Conservation (phyloP, 2,797 vertebrate genomes). For the Gastrophryne carolinensis region DNA sequence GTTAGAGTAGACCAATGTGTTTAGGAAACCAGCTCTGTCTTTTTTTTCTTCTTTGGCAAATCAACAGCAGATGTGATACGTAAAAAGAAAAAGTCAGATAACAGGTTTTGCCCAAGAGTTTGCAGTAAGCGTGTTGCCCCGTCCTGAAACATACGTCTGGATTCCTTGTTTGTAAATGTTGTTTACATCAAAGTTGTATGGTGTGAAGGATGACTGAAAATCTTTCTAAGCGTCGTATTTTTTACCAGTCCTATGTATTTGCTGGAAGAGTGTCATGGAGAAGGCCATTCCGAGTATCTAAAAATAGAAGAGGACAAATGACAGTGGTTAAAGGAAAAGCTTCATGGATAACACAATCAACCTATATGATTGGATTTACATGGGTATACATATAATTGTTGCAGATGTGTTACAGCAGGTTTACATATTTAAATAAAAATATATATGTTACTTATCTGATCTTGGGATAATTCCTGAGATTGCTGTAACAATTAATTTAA, state of each 20-base stretch:
- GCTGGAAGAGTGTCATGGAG: conserved; percentile 97
- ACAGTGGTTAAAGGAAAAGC: neutral
- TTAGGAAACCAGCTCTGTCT: conserved; percentile 57
- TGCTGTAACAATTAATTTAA: neutral
- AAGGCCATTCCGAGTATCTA: conserved; percentile 98
- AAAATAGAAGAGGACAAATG: conserved; percentile 54
- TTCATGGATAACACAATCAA: neutral
- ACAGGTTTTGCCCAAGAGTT: conserved; percentile 50
- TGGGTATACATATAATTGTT: neutral
- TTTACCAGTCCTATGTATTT: conserved; percentile 95
- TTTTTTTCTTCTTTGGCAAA: conserved; percentile 74
- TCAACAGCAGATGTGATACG: conserved; percentile 65
- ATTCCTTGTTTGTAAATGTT: conserved; percentile 42
- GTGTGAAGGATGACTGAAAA: conserved; percentile 48
- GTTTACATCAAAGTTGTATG: conserved; percentile 55
- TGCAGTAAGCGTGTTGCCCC: conserved; percentile 46
- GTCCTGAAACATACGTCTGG: conserved; percentile 52
- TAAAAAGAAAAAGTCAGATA: conserved; percentile 62
- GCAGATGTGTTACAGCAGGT: neutral
- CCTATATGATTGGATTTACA: conserved; percentile 5
- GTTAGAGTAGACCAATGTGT: conserved; percentile 53
- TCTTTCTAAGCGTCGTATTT: conserved; percentile 89
- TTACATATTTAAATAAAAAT: no score
- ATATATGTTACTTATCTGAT: no score
- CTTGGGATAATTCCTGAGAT: neutral